Evolutionary conservation across 2,113 vertebrate genomes (phyloP).

Genomic region (Myxocyprinus asiaticus): DNA sequence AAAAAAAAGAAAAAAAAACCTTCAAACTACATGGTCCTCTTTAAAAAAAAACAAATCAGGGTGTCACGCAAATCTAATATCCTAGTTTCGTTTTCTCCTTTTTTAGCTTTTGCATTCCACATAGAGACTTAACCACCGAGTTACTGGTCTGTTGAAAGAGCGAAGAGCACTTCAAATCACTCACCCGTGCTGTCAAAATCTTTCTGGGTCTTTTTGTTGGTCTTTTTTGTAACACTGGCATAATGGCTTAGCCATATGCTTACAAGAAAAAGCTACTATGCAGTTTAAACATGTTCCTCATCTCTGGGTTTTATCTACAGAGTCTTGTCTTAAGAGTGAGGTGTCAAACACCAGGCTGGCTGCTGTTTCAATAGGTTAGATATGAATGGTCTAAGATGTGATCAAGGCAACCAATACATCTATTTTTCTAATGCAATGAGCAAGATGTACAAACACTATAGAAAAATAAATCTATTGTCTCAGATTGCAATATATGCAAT

Average conservation of each 20-base stretch:
- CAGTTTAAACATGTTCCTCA: constrained; percentile 74
- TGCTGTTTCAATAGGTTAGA: constrained; percentile 73
- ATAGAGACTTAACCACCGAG: constrained; percentile 67
- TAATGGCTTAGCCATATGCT: constrained; percentile 68
- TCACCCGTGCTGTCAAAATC: constrained; percentile 67
- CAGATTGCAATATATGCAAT: constrained; percentile 72
- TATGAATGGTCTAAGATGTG: constrained; percentile 68
- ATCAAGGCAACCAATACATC: constrained; percentile 63
- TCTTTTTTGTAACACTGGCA: constrained; percentile 62
- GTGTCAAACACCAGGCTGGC: constrained; percentile 71
- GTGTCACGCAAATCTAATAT: constrained; percentile 79
- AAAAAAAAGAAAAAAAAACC: constrained; percentile 35
- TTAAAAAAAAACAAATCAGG: constrained; percentile 75
- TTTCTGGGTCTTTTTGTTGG: constrained; percentile 74
- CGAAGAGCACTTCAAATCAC: constrained; percentile 76
- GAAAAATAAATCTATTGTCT: constrained; percentile 73
- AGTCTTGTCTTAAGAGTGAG: constrained; percentile 72
- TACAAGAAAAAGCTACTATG: constrained; percentile 76
- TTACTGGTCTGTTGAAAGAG: constrained; percentile 71
- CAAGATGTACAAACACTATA: constrained; percentile 78
- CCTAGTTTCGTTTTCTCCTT: constrained; percentile 67
- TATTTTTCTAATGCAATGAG: constrained; percentile 75
- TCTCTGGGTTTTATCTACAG: constrained; percentile 71
- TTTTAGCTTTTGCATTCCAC: constrained; percentile 57
- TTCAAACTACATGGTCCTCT: constrained; percentile 77